Percentiles rank a stretch among this genome's conserved stretches.
phyloP scores from a whole-genome alignment of 1,140 invertebrate genomes.

The Drosophila lini region DNA sequence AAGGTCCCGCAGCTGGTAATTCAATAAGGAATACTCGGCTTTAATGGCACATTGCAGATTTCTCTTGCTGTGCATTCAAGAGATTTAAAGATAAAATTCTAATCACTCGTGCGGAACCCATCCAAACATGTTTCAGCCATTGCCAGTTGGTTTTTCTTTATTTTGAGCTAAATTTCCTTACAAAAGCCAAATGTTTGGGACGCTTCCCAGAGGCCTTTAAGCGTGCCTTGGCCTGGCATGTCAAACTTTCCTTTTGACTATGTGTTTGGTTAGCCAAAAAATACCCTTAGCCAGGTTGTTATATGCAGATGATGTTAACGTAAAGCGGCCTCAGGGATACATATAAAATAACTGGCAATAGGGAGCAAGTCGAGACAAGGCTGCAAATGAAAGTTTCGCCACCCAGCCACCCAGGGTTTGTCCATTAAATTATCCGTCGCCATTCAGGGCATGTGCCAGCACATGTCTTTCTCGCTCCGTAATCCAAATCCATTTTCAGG shows the following conservation, averaged over 20 bases:
- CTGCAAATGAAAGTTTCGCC: constrained; percentile 54
- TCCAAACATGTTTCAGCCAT: constrained; percentile 30
- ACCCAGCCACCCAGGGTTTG: constrained; percentile 1
- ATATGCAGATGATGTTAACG: constrained; percentile 66
- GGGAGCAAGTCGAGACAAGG: constrained; percentile 19
- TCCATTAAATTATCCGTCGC: constrained; percentile 41
- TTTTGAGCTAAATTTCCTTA: constrained; percentile 12
- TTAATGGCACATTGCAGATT: constrained; percentile 5
- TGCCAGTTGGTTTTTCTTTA: neutral
- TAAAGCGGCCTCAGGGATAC: constrained; percentile 66
- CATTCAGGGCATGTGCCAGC: constrained; percentile 25
- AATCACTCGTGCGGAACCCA: constrained; percentile 35
- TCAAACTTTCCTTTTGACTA: constrained; percentile 38
- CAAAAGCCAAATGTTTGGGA: constrained; percentile 12
- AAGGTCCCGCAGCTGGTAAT: constrained; percentile 22
- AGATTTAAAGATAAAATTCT: constrained; percentile 20
- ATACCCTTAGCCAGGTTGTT: constrained; percentile 15
- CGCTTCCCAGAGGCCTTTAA: constrained; percentile 19
- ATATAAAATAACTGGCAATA: constrained; percentile 51
- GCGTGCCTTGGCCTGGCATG: constrained; percentile 18
- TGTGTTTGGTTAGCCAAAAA: constrained; percentile 37
- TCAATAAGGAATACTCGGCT: constrained; percentile 26
- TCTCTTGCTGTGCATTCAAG: constrained; percentile 5
- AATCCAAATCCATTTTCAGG: constrained; percentile 54
- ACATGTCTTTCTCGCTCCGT: constrained; percentile 2